A percentile compares a stretch with the other conserved stretches of the same genome.
Conservation (phyloP, 1,140 invertebrate species). For the Cylas formicarius region DNA sequence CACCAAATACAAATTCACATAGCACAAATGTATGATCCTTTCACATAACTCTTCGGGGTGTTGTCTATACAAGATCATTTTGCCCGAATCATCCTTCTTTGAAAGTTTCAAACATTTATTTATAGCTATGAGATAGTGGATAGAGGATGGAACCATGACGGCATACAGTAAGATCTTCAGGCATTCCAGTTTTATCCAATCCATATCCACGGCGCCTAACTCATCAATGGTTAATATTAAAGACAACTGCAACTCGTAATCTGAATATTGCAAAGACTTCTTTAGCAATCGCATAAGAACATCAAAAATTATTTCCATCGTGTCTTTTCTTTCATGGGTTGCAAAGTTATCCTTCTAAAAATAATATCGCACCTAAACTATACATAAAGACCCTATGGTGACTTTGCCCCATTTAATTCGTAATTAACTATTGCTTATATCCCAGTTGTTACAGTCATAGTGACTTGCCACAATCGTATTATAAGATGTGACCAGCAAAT, state of each 20-base stretch:
- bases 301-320: slow-evolving; percentile 47
- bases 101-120: slow-evolving; percentile 55
- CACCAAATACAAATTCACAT: slow-evolving; percentile 39
- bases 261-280: slow-evolving; percentile 45
- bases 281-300: slow-evolving; percentile 45
- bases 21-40: slow-evolving; percentile 49
- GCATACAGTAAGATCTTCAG: slow-evolving; percentile 56
- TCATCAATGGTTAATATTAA: slow-evolving; percentile 48
- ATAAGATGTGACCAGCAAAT: too few species aligned
- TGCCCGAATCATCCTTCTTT: slow-evolving; percentile 47
- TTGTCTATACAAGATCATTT: slow-evolving; percentile 56
- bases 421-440: too few species aligned
- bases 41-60: slow-evolving; percentile 59
- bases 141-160: slow-evolving; percentile 56
- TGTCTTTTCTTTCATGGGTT: too few species aligned
- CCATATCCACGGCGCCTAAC: slow-evolving; percentile 43
- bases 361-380: too few species aligned
- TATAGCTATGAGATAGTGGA: slow-evolving; percentile 52
- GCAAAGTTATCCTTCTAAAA: too few species aligned
- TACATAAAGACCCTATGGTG: too few species aligned
- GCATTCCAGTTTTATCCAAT: slow-evolving; percentile 45
- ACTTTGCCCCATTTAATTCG: too few species aligned
- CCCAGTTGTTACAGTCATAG: too few species aligned
- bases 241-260: slow-evolving; percentile 47
- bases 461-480: too few species aligned